Base-by-base conservation (phyloP, 2,113 vertebrate species). In the Mesocricetus auratus region DNA sequence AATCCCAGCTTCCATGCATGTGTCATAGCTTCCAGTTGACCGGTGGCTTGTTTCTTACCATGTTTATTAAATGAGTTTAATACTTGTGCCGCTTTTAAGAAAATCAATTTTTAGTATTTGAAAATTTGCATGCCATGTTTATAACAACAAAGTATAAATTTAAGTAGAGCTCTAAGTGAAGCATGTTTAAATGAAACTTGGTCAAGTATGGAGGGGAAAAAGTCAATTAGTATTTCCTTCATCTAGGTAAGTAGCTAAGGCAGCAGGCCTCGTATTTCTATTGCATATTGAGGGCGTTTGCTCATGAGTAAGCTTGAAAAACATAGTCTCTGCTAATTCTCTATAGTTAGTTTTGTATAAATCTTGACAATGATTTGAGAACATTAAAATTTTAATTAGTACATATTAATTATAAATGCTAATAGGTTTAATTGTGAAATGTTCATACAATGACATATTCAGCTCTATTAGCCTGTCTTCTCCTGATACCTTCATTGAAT, bases 21-120 rank as follows among this genome's bases (percentile, higher is more conserved):
- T 88, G 9, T 87, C 33, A 87, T 92, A 92, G 39, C 31, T 82
- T 92, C 88, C 15, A 82, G 62, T 88, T 93, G 36, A 86, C 86
- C 86, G 82, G 79, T 88, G 82, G 79, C 73, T 64, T 56, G 4
- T 75, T 89, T 79, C 1, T 95, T 71, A 60, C 33, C 88, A 1
- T 62, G 19, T 69, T 96, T 94, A 91, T 60, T 96, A 77, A 66
- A 42, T 91, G 45, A 94, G 36, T 78, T 91, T 93, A 90, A 86
- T 53, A 50, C 90, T 93, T 93, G 71, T 94, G 1, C 13, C 58
- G 62, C 81, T 95, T 96, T 93, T 87, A 53, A 69, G 64, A 58
- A 93, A 86, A 62, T 86, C 45, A 82, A 50, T 31, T 53, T 92
- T 97, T 92, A 85, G 26, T 24, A 60, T 56, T 91, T 89, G 53